phyloP scores from a whole-genome alignment of 2,113 vertebrate species.

The Anolis sagrei region DNA sequence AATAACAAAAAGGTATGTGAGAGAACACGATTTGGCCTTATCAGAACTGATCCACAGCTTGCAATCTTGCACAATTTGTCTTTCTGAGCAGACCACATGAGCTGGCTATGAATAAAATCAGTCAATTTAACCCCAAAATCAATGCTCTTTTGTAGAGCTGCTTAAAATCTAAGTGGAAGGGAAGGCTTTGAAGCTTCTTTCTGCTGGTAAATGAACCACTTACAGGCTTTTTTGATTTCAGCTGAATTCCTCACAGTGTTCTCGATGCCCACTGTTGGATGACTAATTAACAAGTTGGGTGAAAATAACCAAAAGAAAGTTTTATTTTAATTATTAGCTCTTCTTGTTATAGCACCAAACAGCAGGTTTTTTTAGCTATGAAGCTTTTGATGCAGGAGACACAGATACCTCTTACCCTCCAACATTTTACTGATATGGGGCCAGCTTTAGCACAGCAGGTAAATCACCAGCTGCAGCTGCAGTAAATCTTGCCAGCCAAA shows the following conservation, averaged over 20 bases:
- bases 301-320: slow-evolving; percentile 11
- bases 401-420: too few relatives aligned
- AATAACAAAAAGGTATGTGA: neutral
- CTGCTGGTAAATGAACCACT: slow-evolving; percentile 52
- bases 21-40: slow-evolving; percentile 38
- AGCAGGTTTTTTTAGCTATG: neutral
- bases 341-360: too few relatives aligned
- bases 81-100: slow-evolving; percentile 66
- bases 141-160: slow-evolving; percentile 72
- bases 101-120: slow-evolving; percentile 75
- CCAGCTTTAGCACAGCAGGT: too few relatives aligned
- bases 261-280: slow-evolving; percentile 24
- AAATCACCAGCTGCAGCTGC: too few relatives aligned
- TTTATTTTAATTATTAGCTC: neutral
- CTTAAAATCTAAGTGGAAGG: slow-evolving; percentile 74
- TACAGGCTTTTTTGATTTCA: slow-evolving; percentile 45
- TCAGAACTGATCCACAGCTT: slow-evolving; percentile 60
- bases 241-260: slow-evolving; percentile 1
- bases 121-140: slow-evolving; percentile 74
- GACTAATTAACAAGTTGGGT: slow-evolving; percentile 52
- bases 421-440: too few relatives aligned
- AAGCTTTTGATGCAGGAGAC: neutral
- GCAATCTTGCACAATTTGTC: slow-evolving; percentile 64
- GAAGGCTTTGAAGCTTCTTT: slow-evolving; percentile 72
- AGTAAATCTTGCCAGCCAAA: too few relatives aligned